Base-by-base conservation (phyloP, 2,797 vertebrate species). In the Discoglossus pictus region DNA sequence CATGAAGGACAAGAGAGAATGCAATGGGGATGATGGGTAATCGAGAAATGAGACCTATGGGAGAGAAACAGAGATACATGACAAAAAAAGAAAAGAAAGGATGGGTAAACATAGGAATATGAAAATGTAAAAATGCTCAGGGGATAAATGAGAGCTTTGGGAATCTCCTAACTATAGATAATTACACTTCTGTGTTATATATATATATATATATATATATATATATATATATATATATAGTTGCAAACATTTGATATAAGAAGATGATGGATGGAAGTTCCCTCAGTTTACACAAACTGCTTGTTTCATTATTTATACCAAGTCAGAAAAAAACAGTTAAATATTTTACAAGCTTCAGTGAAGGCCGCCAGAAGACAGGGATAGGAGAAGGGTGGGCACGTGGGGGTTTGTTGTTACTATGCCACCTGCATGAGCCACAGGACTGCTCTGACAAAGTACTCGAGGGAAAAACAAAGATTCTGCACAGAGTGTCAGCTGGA, bases 241-340 rank as follows among this genome's bases (percentile, higher is more conserved):
- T 2, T 11, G 18, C 42, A 36, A 35, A 27, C 35, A 48, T 17
- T n/a, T n/a, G n/a, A n/a, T n/a, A n/a, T n/a, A n/a, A 36, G 42
- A 51, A 31, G 35, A n/a, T n/a, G n/a, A n/a, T n/a, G 25, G 21
- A 15, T 9, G 16, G 18, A 38, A 13, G 24, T 61, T 47, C 50
- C 40, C 9, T 20, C 24, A 39, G 47, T 47, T 21, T 46, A 23
- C 35, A 27, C 27, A 23, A 55, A 61, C 27, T 50, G 23, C 48
- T 35, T 70, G 51, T 62, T 70, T 70, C 42, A 62, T 63, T 54
- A 54, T 69, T 61, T 53, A 69, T 69, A 53, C 40, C 12, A 54
- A 25, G 56, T 42, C 21, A 48, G 42, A 55, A 54, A n/a, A n/a
- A 60, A 68, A 61, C 7, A 11, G 39, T 39, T 53, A 47, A 69